Base-by-base conservation (phyloP, 2,888 invertebrate genomes). In the Torymus auratus region DNA sequence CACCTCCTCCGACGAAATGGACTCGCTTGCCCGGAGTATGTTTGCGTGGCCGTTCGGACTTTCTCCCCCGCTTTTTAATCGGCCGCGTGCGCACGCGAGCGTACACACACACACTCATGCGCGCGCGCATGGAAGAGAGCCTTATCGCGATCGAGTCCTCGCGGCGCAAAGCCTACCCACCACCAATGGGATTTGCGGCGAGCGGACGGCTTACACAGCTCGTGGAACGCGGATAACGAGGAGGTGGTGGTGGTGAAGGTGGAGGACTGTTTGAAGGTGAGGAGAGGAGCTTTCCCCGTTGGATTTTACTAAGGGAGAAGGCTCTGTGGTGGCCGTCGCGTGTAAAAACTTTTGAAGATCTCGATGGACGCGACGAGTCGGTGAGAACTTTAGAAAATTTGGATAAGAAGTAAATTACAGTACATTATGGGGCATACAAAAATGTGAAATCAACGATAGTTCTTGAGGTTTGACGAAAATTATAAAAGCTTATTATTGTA, bases 81-180 rank as follows among this genome's bases (percentile, higher is more conserved):
- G 65, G 14, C 11, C 23, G 13, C 61, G 13, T 23, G 20, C 2
- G 2, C 4, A 7, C 15, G 5, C 7, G 17, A 17, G 14, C 60
- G 20, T 7, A 28, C 28, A 28, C 28, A 28, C 28, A 28, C 28
- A 28, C 28, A 28, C 20, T 7, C 60, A 10, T 23, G n/a, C 2
- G 2, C 4, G 7, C 15, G n/a, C 28, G 12, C 61, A 41, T 50
- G 28, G 15, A 53, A 55, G 52, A 13, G 2, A 15, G 23, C 23
- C 64, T 76, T 75, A 80, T 80, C 80, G 67, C 52, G 71, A 76
- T 76, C 75, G 62, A 20, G 52, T 69, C 64, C 68, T 70, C 28
- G 12, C n/a, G 56, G 14, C 15, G 15, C 41, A 71, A 69, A 70
- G 60, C 75, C 61, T 17, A 15, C 58, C 56, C 64, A 3, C 50